Percentiles rank a stretch among this genome's conserved stretches.
phyloP scores from a whole-genome alignment of 2,113 vertebrate species.

The Chlorocebus sabaeus region DNA sequence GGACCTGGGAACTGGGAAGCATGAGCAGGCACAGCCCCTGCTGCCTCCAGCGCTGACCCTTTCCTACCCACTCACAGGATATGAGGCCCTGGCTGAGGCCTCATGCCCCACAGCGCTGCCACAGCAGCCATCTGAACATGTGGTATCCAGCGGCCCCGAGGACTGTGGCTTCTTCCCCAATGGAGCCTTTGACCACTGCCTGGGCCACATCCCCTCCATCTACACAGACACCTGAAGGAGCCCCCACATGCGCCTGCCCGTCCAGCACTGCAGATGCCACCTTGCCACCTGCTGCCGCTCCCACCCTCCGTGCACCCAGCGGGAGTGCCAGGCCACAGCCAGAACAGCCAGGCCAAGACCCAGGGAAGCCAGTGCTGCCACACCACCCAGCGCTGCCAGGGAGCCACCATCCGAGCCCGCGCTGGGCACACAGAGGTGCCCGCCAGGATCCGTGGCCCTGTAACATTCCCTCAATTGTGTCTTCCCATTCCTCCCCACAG shows the following conservation, averaged over 20 bases:
- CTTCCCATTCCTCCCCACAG: neutral
- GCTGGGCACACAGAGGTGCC: neutral
- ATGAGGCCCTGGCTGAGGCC: constrained; percentile 88
- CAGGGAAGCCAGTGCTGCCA: neutral
- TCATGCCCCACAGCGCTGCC: constrained; percentile 76
- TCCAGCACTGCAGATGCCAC: neutral
- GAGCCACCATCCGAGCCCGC: rapidly evolving
- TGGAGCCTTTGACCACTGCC: constrained; percentile 93
- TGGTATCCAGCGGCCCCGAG: constrained; percentile 87
- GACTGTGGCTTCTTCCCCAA: constrained; percentile 95
- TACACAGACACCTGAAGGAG: constrained; percentile 92
- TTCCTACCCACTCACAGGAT: constrained; percentile 83
- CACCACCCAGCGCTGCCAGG: rapidly evolving
- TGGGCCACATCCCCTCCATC: constrained; percentile 95
- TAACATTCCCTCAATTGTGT: neutral
- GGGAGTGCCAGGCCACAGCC: neutral
- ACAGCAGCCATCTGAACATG: constrained; percentile 80
- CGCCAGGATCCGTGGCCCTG: neutral
- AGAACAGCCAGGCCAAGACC: neutral
- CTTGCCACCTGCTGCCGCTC: neutral
- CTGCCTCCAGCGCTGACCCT: neutral
- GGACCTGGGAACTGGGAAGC: neutral
- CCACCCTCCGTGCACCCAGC: neutral
- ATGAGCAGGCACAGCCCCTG: neutral
- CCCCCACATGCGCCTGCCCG: neutral